These are phyloP conservation scores for Dallia pectoralis DNA, from an alignment of 2,797 vertebrate genomes.

Conservation along the genomic window DNA sequence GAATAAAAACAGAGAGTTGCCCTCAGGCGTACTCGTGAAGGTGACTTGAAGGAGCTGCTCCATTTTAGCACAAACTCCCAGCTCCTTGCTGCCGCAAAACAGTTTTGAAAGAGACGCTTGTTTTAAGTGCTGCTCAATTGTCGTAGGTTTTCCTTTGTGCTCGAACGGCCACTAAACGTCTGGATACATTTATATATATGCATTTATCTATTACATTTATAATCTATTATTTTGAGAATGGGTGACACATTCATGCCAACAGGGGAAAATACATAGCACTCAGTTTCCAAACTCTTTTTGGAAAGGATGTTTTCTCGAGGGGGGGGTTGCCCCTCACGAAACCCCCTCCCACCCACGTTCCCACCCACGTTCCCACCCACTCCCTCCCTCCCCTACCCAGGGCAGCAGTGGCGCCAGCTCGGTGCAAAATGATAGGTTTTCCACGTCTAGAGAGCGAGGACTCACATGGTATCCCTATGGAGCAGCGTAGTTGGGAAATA, in stretches of 20 bases:
- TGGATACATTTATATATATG: slow-evolving; percentile 21
- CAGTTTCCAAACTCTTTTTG: slow-evolving; percentile 40
- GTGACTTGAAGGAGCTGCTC: slow-evolving; percentile 72
- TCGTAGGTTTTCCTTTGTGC: slow-evolving; percentile 46
- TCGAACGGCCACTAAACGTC: slow-evolving; percentile 45
- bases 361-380: slow-evolving; percentile 24
- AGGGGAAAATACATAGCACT: slow-evolving; percentile 45
- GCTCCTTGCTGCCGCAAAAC: slow-evolving; percentile 50
- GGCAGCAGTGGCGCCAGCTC: slow-evolving; percentile 82
- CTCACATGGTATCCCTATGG: slow-evolving; percentile 84
- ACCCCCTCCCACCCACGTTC: too few relatives aligned
- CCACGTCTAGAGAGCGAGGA: slow-evolving; percentile 78
- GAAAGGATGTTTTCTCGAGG: slow-evolving; percentile 29
- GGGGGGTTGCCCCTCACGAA: slow-evolving; percentile 36
- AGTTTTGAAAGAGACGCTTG: slow-evolving; percentile 69
- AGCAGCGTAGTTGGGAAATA: slow-evolving; percentile 82
- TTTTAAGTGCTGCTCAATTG: slow-evolving; percentile 67
- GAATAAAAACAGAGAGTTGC: slow-evolving; percentile 46
- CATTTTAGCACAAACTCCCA: slow-evolving; percentile 61
- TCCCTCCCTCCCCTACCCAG: slow-evolving; percentile 50
- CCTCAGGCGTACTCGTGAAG: slow-evolving; percentile 66
- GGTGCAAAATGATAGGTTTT: slow-evolving; percentile 73
- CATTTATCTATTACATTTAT: slow-evolving; percentile 10
- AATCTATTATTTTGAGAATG: slow-evolving; percentile 40
- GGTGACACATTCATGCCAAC: slow-evolving; percentile 55